phyloP scores from a whole-genome alignment of 2,113 vertebrate species.

The Sinocyclocheilus rhinocerous region DNA sequence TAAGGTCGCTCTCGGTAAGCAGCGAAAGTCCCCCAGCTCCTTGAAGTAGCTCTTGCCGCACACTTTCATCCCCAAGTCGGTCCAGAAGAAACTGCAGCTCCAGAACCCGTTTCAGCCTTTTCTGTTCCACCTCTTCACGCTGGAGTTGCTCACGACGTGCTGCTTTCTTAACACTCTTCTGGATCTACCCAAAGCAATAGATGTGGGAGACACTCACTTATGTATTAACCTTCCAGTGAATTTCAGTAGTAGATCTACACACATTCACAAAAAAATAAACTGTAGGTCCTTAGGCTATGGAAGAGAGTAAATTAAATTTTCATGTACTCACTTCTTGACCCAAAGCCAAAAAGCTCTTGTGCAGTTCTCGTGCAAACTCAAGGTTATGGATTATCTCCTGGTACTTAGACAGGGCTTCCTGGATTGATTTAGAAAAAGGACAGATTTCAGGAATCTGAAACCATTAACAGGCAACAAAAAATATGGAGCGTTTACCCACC shows the following conservation, averaged over 20 bases:
- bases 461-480: background rate
- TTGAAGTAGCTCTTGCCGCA: constrained; percentile 88
- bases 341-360: constrained; percentile 90
- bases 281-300: background rate
- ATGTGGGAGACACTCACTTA: background rate
- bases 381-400: constrained; percentile 94
- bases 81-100: constrained; percentile 93
- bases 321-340: constrained; percentile 90
- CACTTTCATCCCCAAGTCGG: constrained; percentile 88
- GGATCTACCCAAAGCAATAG: constrained; percentile 77
- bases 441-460: background rate
- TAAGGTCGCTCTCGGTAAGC: constrained; percentile 85
- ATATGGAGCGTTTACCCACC: constrained; percentile 73
- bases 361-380: constrained; percentile 95
- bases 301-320: background rate
- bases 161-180: constrained; percentile 94
- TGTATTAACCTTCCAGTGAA: background rate
- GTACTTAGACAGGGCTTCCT: constrained; percentile 95
- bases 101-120: constrained; percentile 87
- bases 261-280: background rate
- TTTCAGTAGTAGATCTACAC: background rate
- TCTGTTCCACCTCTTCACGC: constrained; percentile 93
- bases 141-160: constrained; percentile 91
- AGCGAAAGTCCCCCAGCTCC: constrained; percentile 79
- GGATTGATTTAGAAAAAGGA: constrained; percentile 42